Conservation (phyloP, 2,113 vertebrate genomes). For the Motacilla tschutschensis region DNA sequence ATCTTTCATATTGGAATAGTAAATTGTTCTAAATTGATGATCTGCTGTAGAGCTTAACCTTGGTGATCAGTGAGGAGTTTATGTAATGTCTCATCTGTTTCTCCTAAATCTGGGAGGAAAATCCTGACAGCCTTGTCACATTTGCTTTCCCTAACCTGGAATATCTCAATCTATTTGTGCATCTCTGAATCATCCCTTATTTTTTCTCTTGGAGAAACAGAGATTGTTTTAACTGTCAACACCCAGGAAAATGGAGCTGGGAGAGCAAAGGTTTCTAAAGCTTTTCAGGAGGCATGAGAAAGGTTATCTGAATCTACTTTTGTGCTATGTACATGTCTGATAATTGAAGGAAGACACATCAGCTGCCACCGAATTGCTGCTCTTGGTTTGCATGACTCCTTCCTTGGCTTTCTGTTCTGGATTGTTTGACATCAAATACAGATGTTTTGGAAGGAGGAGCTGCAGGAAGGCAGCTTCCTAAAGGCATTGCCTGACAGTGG, state of each 20-base stretch:
- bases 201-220: not conserved
- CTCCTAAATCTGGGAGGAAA: not conserved
- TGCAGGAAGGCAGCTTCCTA: not conserved
- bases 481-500: not conserved
- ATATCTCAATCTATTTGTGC: not conserved
- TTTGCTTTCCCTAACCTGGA: not conserved
- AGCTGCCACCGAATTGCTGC: not conserved
- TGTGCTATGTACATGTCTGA: accelerated
- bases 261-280: not conserved
- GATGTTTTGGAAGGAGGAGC: not conserved
- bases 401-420: not conserved
- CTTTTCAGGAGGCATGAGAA: not conserved
- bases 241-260: not conserved
- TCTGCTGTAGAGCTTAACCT: not conserved
- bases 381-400: not conserved
- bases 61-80: not conserved
- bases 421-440: not conserved
- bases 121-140: not conserved
- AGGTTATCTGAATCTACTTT: not conserved
- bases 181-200: not conserved
- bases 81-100: not conserved
- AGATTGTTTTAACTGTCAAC: not conserved
- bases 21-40: not conserved
- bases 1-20: not conserved
- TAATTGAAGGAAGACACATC: not conserved